Conservation (phyloP, 1,140 invertebrate species). For the Neomicropteryx cornuta region DNA sequence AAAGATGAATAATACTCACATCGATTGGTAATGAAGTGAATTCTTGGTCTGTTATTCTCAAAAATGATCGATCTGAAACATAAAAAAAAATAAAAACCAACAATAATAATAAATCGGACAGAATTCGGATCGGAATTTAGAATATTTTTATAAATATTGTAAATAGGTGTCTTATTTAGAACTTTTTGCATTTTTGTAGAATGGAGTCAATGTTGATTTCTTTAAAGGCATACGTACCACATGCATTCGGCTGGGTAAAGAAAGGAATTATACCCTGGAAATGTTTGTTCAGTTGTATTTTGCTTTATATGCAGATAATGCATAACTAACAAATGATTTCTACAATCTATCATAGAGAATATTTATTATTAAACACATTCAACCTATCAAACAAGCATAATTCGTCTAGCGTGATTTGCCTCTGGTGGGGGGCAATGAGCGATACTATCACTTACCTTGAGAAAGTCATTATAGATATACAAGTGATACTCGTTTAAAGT, state of each 20-base stretch:
- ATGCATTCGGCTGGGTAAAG: not conserved
- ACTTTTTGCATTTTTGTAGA: constrained; percentile 6
- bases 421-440: no score
- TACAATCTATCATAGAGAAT: no score
- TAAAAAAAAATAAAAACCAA: constrained; percentile 13
- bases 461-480: no score
- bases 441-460: no score
- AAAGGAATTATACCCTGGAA: no score
- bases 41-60: constrained; percentile 80
- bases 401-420: no score
- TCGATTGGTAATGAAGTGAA: constrained; percentile 71
- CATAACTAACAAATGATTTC: no score
- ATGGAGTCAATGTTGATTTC: not conserved
- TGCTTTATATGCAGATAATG: no score
- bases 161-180: constrained; percentile 10
- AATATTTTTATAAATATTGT: not conserved
- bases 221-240: not conserved
- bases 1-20: constrained; percentile 45
- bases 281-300: no score
- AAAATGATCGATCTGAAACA: constrained; percentile 74
- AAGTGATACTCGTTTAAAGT: no score
- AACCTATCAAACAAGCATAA: no score
- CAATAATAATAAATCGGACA: constrained; percentile 4
- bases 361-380: no score
- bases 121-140: not conserved